Base-by-base conservation (phyloP, 1,140 invertebrate genomes). In the Pachyrhynchus sulphureomaculatus region DNA sequence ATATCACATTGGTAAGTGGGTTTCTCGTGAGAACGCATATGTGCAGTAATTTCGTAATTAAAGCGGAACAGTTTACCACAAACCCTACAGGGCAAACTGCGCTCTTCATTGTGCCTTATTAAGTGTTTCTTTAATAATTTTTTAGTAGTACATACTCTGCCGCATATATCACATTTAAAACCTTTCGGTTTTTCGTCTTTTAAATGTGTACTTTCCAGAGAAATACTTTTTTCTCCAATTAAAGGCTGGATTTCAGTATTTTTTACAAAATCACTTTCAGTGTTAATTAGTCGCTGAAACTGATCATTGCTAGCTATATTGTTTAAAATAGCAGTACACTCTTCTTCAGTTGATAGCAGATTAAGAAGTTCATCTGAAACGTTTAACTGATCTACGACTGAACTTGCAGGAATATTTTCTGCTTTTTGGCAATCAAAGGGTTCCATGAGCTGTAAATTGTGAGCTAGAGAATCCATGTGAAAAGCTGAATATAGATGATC, bases 1-100 rank as follows among this genome's bases (percentile, higher is more conserved):
- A 74, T 56, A 12, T 74, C 66, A 34, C 75, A 76, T 17, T 69
- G 64, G 54, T 65, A 74, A 5, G 61, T 59, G 13, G 75, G 74
- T n/a, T 73, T 62, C 8, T 63, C 47, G 42, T 72, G 71, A 6
- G 51, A 42, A 2, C 58, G 56, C 20, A 41, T 33, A 24, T 72
- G 68, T 6, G 60, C 48, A 10, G 36, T 69, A 0, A 72, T 45
- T 18, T 67, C 59, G 24, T 69, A 67, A 15, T 64, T 57, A 13
- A 61, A 61, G 20, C 69, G 67, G 39, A 74, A 71, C 6, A 68
- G 63, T 65, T 75, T 75, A 4, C 68, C 66, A 45, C 72, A 75
- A n/a, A 70, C 41, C 2, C 64, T 45, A 57, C 73, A 76, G 8
- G 39, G 26, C 4, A 56, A 12, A 18, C 15, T 9, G 4, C 39